A percentile compares a stretch with the other conserved stretches of the same genome.
Evolutionary conservation across 2,888 invertebrate genomes (phyloP).

Genomic region (Drosophila demipolita): DNA sequence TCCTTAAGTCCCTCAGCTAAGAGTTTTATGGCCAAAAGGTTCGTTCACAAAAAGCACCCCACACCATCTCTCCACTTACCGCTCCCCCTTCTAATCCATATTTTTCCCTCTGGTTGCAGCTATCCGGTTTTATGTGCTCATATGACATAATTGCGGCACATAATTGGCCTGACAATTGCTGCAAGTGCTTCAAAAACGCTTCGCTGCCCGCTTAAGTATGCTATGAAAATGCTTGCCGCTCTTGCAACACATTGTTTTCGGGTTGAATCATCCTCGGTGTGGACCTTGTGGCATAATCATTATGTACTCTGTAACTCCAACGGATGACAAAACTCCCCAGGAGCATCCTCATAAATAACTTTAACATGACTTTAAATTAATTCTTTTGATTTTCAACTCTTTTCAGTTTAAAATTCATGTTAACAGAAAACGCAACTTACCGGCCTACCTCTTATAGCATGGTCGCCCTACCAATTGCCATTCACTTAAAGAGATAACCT

Average conservation of each 20-base stretch:
- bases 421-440: not conserved
- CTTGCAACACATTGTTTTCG: constrained; percentile 47
- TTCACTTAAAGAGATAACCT: not conserved
- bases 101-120: constrained; percentile 4
- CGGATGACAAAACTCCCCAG: constrained; percentile 23
- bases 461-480: not conserved
- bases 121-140: constrained; percentile 67
- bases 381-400: not conserved
- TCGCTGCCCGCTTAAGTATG: constrained; percentile 71
- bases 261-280: not conserved
- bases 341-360: constrained; percentile 6
- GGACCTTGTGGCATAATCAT: constrained; percentile 1
- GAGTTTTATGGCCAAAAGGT: constrained; percentile 70
- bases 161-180: constrained; percentile 79
- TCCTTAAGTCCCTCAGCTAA: constrained; percentile 55
- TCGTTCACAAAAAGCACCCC: constrained; percentile 35
- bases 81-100: no score
- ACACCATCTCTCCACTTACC: not conserved
- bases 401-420: not conserved
- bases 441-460: not conserved
- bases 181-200: constrained; percentile 67
- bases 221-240: constrained; percentile 58
- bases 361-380: not conserved
- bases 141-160: constrained; percentile 75
- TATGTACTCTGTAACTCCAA: constrained; percentile 9